Evolutionary conservation across 2,888 invertebrate species (phyloP), one percentile per base, ranked within the genome.

Genomic region (Philopedon plagiatum): DNA sequence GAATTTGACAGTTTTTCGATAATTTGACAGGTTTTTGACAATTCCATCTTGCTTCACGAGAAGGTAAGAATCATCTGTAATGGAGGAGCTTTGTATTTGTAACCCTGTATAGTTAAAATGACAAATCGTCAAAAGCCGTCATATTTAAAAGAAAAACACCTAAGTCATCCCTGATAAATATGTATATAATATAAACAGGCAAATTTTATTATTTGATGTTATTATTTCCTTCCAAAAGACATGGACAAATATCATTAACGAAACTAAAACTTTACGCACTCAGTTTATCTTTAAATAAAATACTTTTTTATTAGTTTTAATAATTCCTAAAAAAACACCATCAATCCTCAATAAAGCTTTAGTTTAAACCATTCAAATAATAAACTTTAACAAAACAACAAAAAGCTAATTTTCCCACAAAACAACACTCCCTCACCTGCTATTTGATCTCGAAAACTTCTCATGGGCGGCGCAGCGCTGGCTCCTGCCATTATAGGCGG

Each of bases 401-500:
- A 11, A 60, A 60, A 21, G n/a, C 21, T 1, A 56, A 9, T 21
- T 19, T 18, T n/a, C n/a, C 8, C 15, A 41, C 29, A 7, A 13
- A 37, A 37, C 18, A 37, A 19, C 18, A 19, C 3, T 26, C 19
- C 21, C 65, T 76, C 85, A 85, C 85, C 85, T 85, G 84, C 75
- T 72, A 80, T 82, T 74, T 82, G 71, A 77, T 85, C 84, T 63
- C 81, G 80, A 32, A 81, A 82, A 23, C 65, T 68, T 13, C 23
- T 19, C 23, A 34, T 66, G n/a, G 58, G 21, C n/a, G 58, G 49
- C 18, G 51, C n/a, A 0, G 39, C 46, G 5, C 56, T 32, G n/a
- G 46, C 39, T n/a, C 49, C 58, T n/a, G 37, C 32, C 26, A 72
- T 54, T 26, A 58, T 73, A 18, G 87, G 87, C 7, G 87, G 87